Evolutionary conservation across 1,140 invertebrate species (phyloP).

Genomic region (Bathynomus jamesi): DNA sequence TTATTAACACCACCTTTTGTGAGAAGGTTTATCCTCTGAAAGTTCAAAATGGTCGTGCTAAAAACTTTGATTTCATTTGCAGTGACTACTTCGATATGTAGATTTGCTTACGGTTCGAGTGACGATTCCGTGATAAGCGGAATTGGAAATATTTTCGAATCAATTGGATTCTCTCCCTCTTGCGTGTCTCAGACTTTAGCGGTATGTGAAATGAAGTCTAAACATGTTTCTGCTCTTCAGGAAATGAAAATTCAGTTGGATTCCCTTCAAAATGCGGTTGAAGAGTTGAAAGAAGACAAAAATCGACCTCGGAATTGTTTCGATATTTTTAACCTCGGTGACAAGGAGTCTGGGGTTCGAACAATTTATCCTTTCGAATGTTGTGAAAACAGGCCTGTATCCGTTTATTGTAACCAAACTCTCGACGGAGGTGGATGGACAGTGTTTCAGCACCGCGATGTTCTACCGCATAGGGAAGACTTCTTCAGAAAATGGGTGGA

Average conservation of each 20-base stretch:
- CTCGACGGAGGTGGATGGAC: conserved; percentile 42
- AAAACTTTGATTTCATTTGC: too few species aligned
- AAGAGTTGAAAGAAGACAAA: neutral
- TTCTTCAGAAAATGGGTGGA: conserved; percentile 46
- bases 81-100: too few species aligned
- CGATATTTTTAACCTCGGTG: neutral
- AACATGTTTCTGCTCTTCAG: neutral
- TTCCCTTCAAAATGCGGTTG: neutral
- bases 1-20: too few species aligned
- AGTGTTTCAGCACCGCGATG: conserved; percentile 38
- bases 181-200: neutral
- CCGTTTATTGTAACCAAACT: conserved; percentile 38
- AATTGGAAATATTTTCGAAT: neutral
- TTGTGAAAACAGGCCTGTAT: neutral
- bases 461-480: conserved; percentile 16
- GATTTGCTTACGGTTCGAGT: too few species aligned
- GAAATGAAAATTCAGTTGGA: neutral
- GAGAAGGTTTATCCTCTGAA: too few species aligned
- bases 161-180: neutral
- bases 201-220: neutral
- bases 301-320: neutral
- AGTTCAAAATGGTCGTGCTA: too few species aligned
- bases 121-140: too few species aligned
- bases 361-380: conserved; percentile 2
- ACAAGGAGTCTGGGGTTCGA: neutral